Base-by-base conservation (phyloP, 1,140 invertebrate species). In the Nasonia vitripennis region DNA sequence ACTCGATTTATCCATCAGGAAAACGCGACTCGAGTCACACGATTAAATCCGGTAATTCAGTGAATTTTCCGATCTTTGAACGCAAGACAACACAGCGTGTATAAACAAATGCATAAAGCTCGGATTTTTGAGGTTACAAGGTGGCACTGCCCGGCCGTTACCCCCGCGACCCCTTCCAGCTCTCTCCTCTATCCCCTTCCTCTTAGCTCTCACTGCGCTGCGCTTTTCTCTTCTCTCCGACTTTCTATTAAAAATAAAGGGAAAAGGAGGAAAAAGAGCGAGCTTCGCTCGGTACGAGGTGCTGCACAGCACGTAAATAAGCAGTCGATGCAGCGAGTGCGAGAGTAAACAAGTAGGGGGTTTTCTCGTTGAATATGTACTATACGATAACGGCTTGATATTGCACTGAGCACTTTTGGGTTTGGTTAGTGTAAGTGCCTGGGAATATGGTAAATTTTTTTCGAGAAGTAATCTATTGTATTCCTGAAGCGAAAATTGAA, bases 101-200 rank as follows among this genome's bases (percentile, higher is more conserved):
- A 6, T n/a, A 75, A 4, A 67, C 23, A 6, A 2, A 62, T 67
- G 11, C 17, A 81, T 77, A 78, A 71, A 27, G 77, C n/a, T 80
- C n/a, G 48, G 23, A 85, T 74, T 85, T 84, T 85, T 75, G 51
- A 81, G 78, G 51, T 81, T 85, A 75, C 71, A 81, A 37, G 37
- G 71, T 23, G 37, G 78, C 48, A 81, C 48, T 85, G 70, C 78
- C 70, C 37, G 78, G 70, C 48, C 78, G 78, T 85, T 85, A 80
- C 70, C 71, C 70, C 23, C 78, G n/a, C 37, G 37, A 73, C 77
- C 51, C 34, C 34, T 45, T 68, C 37, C 34, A n/a, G 55, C 1
- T n/a, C 55, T n/a, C 55, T 62, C 6, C n/a, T 37, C 74, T 31
- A 37, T 37, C 5, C 31, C 74, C 74, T n/a, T 31, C 37, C 74